Conservation (phyloP, 2,113 vertebrate genomes). For the Empidonax traillii region DNA sequence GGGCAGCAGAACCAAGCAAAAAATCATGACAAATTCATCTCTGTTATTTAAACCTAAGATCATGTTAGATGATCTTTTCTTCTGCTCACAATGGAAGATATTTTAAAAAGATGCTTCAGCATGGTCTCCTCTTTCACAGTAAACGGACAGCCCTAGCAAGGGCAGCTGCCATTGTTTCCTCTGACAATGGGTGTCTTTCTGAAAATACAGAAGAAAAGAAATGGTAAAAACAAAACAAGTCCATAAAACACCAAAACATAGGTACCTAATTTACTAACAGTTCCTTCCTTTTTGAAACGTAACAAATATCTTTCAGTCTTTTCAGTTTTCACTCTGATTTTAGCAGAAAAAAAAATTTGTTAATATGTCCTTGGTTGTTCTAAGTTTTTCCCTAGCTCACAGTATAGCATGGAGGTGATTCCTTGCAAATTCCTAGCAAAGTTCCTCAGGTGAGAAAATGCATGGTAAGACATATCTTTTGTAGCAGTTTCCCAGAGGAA, state of each 20-base stretch:
- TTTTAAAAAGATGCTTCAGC: background rate
- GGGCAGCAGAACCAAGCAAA: background rate
- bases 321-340: background rate
- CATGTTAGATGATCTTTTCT: background rate
- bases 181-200: background rate
- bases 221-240: background rate
- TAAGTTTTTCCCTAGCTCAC: background rate
- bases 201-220: background rate
- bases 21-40: background rate
- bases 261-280: background rate
- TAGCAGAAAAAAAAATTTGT: background rate
- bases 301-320: background rate
- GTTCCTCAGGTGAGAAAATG: background rate
- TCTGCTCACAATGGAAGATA: background rate
- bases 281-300: background rate
- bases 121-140: background rate
- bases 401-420: background rate
- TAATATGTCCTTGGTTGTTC: background rate
- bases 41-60: background rate
- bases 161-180: background rate
- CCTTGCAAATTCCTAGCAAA: background rate
- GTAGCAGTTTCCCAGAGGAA: background rate
- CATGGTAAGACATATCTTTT: background rate
- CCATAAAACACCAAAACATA: background rate
- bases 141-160: background rate